Percentiles rank a stretch among this genome's conserved stretches.
Evolutionary conservation across 2,797 vertebrate genomes (phyloP).

Genomic region (Prunella strophiata): DNA sequence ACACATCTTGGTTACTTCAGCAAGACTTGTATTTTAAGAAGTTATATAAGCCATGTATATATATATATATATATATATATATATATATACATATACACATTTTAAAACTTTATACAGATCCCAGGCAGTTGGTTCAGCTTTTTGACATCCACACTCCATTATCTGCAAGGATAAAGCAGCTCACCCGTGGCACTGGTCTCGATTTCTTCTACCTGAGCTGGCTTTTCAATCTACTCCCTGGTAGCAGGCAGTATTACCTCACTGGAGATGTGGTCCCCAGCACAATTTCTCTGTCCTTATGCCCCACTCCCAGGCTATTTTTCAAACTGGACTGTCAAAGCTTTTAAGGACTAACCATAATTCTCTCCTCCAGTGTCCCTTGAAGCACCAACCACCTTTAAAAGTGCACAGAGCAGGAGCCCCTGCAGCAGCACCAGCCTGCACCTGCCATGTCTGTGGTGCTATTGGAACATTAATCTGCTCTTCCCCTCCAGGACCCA

Average conservation of each 20-base stretch:
- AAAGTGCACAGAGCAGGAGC: not conserved
- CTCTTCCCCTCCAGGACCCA: not conserved
- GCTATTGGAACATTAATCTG: not conserved
- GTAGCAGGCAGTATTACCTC: not conserved
- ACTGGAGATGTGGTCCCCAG: not conserved
- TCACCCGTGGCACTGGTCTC: not conserved
- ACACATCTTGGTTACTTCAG: not conserved
- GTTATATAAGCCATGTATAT: not conserved
- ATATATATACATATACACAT: not conserved
- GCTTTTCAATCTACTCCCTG: not conserved
- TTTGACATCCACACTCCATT: not conserved
- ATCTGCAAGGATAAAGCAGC: not conserved
- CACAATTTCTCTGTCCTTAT: not conserved
- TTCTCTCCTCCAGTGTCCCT: not conserved
- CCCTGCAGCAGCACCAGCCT: not conserved
- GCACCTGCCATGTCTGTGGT: fast-evolving
- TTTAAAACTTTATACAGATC: not conserved
- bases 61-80: no score
- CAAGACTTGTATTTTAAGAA: not conserved
- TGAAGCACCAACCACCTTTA: not conserved
- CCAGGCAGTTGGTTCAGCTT: not conserved
- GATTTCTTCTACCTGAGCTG: not conserved
- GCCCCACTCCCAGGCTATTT: not conserved
- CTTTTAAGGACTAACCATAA: not conserved
- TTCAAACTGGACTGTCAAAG: not conserved